These are phyloP conservation scores for Peromyscus eremicus DNA, from an alignment of 2,797 vertebrate genomes.

Conservation along the genomic window DNA sequence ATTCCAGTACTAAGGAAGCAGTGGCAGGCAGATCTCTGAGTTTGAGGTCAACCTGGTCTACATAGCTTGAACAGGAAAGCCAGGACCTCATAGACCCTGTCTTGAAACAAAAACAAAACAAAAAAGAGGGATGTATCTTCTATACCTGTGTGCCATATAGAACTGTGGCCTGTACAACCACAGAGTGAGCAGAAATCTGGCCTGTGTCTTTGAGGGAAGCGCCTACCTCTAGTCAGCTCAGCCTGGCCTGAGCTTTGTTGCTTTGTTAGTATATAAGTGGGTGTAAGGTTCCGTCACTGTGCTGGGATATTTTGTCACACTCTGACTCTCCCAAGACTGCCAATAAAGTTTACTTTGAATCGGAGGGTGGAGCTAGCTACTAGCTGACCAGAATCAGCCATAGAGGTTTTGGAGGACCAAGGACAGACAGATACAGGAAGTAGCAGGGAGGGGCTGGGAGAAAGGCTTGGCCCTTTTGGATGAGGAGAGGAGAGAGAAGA, in stretches of 20 bases:
- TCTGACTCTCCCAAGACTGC: not conserved
- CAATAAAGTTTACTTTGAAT: not conserved
- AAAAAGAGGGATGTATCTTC: not conserved
- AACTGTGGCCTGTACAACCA: not conserved
- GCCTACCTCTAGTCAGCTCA: not conserved
- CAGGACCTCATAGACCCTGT: not conserved
- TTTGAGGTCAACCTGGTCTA: not conserved
- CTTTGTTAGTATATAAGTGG: not conserved
- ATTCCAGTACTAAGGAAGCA: not conserved
- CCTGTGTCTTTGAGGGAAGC: not conserved
- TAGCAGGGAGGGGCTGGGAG: not conserved
- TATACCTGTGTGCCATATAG: not conserved
- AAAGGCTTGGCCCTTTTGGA: not conserved
- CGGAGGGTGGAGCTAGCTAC: not conserved
- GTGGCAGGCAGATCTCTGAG: not conserved
- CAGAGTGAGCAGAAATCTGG: not conserved
- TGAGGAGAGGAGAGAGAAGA: not conserved
- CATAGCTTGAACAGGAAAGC: not conserved
- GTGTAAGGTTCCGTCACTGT: not conserved
- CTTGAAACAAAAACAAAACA: not conserved
- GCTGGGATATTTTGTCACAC: not conserved
- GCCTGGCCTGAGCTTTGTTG: not conserved
- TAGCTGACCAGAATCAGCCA: not conserved
- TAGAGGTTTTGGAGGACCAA: not conserved
- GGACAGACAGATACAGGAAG: not conserved